Evolutionary conservation across 2,113 vertebrate genomes (phyloP).

Genomic region (Ciconia boyciana): DNA sequence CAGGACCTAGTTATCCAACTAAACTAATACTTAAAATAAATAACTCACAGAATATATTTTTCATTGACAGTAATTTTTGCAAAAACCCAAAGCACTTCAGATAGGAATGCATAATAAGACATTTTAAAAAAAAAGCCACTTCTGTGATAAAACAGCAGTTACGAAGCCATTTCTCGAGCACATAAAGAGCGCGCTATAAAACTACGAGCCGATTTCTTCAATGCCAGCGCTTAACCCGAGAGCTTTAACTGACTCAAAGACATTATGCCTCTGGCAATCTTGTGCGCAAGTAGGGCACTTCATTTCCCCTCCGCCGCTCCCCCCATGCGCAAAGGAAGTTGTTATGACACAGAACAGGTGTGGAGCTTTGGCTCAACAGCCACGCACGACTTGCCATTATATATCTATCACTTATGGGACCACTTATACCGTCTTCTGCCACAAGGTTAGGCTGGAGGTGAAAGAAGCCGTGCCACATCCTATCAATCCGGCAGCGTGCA

Average conservation of each 20-base stretch:
- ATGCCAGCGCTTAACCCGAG: background rate
- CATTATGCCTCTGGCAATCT: background rate
- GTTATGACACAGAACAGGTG: slow-evolving; percentile 55
- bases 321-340: background rate
- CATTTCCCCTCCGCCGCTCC: background rate
- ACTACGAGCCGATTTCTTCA: background rate
- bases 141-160: background rate
- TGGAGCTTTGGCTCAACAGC: slow-evolving; percentile 29
- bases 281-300: background rate
- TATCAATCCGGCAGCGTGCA: background rate
- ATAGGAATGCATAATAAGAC: background rate
- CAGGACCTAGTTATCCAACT: background rate
- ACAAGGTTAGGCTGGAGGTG: slow-evolving; percentile 5
- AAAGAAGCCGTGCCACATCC: slow-evolving; percentile 21
- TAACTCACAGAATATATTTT: background rate
- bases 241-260: slow-evolving; percentile 14
- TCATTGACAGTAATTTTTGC: background rate
- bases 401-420: background rate
- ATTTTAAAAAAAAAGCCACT: background rate
- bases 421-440: background rate
- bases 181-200: background rate
- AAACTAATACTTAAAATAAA: background rate
- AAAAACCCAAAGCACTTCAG: background rate
- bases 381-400: slow-evolving; percentile 12
- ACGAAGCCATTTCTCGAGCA: background rate